phyloP scores from a whole-genome alignment of 2,888 invertebrate genomes.

The Lasioglossum morio region DNA sequence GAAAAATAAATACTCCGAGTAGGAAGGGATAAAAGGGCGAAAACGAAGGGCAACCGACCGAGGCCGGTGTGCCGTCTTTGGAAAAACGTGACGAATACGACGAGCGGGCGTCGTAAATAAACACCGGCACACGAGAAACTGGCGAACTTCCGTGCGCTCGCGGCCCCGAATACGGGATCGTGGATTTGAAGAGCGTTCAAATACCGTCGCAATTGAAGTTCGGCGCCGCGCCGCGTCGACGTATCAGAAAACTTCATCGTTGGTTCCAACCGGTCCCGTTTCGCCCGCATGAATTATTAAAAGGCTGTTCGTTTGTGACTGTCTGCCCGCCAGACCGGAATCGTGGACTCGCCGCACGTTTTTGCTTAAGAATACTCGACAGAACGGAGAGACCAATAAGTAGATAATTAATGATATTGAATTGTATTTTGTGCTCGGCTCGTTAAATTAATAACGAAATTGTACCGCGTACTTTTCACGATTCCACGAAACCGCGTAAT shows the following conservation, averaged over 20 bases:
- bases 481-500: background rate
- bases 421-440: background rate
- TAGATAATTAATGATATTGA: background rate
- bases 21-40: background rate
- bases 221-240: slow-evolving; percentile 21
- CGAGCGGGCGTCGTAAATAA: slow-evolving; percentile 55
- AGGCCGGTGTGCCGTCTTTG: slow-evolving; percentile 34
- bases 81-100: slow-evolving; percentile 58
- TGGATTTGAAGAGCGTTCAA: slow-evolving; percentile 33
- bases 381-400: slow-evolving; percentile 17
- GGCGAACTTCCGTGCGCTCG: slow-evolving; percentile 35
- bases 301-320: slow-evolving; percentile 41
- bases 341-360: slow-evolving; percentile 15
- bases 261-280: background rate
- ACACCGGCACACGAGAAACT: slow-evolving; percentile 43
- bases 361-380: background rate
- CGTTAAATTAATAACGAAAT: slow-evolving; percentile 22
- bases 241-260: slow-evolving; percentile 59
- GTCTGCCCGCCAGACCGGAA: slow-evolving; percentile 12
- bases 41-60: slow-evolving; percentile 9
- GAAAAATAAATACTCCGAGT: slow-evolving; percentile 55
- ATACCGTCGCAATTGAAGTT: slow-evolving; percentile 39
- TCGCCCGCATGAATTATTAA: slow-evolving; percentile 70
- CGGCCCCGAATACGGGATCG: slow-evolving; percentile 25
- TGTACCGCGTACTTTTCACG: background rate